These are phyloP conservation scores for Aphrophora alni DNA, from an alignment of 2,888 invertebrate genomes.

Conservation along the genomic window DNA sequence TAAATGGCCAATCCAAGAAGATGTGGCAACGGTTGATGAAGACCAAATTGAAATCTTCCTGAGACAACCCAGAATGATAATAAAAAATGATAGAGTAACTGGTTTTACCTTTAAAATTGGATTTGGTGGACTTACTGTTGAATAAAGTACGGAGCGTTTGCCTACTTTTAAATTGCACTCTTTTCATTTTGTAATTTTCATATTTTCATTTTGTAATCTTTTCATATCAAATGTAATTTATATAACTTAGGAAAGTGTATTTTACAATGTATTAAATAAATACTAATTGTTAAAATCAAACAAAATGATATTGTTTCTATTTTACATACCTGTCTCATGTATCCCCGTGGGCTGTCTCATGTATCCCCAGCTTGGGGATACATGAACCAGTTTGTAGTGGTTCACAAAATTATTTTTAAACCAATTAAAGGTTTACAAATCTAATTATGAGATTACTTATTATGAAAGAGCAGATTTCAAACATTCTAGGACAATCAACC, in stretches of 20 bases:
- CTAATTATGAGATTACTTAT: background rate
- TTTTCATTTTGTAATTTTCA: too few species aligned
- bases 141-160: too few species aligned
- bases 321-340: background rate
- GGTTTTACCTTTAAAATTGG: background rate
- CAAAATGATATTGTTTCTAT: too few species aligned
- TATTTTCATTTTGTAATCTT: too few species aligned
- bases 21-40: background rate
- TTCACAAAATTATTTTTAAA: background rate
- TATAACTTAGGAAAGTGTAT: too few species aligned
- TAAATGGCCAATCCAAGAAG: background rate
- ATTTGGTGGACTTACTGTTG: background rate
- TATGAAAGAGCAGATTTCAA: background rate
- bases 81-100: too few species aligned
- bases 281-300: too few species aligned
- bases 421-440: background rate
- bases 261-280: too few species aligned
- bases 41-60: conserved; percentile 13
- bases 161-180: too few species aligned
- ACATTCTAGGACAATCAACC: background rate
- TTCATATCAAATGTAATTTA: too few species aligned
- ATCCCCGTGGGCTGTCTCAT: conserved; percentile 7
- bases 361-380: conserved; percentile 9
- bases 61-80: background rate
- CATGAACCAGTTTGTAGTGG: background rate